Percentiles rank a stretch among this genome's conserved stretches.
Conservation (phyloP, 2,113 vertebrate genomes). For the Phocoena sinus region DNA sequence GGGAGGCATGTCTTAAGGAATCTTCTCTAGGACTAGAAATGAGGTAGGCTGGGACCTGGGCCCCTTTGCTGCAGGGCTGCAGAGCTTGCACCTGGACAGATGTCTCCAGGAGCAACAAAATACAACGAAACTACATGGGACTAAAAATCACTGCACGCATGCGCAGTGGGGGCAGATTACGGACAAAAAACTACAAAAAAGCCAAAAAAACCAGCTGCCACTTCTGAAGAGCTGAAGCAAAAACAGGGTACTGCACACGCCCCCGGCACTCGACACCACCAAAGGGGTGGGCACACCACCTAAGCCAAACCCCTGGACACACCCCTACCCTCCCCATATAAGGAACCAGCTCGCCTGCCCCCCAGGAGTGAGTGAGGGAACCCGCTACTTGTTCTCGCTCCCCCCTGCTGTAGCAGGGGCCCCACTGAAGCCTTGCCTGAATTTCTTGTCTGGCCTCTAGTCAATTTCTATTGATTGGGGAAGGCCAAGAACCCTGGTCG, state of each 20-base stretch:
- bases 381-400: neutral
- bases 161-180: fast-evolving
- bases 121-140: neutral
- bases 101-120: neutral
- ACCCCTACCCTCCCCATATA: neutral
- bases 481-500: neutral
- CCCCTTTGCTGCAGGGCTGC: neutral
- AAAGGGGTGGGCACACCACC: neutral
- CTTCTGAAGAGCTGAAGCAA: neutral
- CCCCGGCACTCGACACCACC: neutral
- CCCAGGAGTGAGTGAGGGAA: neutral
- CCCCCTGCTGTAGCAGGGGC: neutral
- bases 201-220: neutral
- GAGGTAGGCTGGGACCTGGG: neutral
- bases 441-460: neutral
- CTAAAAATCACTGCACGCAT: neutral
- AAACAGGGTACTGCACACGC: neutral
- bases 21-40: neutral
- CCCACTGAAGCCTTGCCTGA: neutral
- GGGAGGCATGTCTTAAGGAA: neutral
- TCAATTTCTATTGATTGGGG: neutral
- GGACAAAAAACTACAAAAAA: neutral
- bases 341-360: neutral
- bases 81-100: neutral
- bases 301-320: neutral